A percentile compares a stretch with the other conserved stretches of the same genome.
Evolutionary conservation across 2,888 invertebrate genomes (phyloP).

Genomic region (Eudasyphora cyanicolor): DNA sequence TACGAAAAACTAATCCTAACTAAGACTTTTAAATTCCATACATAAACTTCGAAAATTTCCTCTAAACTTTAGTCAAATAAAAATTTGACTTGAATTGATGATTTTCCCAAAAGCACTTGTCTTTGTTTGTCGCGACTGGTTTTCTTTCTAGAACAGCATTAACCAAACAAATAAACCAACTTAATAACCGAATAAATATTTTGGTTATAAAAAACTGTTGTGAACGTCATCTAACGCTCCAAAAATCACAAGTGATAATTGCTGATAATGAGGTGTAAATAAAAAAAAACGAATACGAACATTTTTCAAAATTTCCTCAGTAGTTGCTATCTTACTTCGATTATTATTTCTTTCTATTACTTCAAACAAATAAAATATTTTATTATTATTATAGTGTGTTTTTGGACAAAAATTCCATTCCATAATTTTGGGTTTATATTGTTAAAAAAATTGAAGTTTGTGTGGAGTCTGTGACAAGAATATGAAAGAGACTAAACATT

Average conservation of each 20-base stretch:
- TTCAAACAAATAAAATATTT: neutral
- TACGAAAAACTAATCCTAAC: neutral
- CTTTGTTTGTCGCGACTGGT: neutral
- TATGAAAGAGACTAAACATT: no score
- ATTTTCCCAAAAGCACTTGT: neutral
- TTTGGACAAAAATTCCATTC: no score
- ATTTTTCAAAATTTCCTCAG: no score
- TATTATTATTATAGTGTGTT: no score
- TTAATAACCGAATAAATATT: neutral
- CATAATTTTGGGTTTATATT: no score
- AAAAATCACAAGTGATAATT: neutral
- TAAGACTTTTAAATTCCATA: neutral
- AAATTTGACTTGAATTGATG: neutral
- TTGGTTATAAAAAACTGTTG: neutral
- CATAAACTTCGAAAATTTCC: neutral
- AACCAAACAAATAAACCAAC: neutral
- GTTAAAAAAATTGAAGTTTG: no score
- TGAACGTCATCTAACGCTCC: neutral
- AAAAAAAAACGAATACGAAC: neutral
- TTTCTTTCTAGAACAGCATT: neutral
- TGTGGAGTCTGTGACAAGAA: no score
- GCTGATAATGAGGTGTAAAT: neutral
- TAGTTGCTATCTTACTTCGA: no score
- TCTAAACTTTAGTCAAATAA: neutral
- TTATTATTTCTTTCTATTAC: neutral